Base-by-base conservation (phyloP, 2,888 invertebrate species). In the Dolichopus griseipennis region DNA sequence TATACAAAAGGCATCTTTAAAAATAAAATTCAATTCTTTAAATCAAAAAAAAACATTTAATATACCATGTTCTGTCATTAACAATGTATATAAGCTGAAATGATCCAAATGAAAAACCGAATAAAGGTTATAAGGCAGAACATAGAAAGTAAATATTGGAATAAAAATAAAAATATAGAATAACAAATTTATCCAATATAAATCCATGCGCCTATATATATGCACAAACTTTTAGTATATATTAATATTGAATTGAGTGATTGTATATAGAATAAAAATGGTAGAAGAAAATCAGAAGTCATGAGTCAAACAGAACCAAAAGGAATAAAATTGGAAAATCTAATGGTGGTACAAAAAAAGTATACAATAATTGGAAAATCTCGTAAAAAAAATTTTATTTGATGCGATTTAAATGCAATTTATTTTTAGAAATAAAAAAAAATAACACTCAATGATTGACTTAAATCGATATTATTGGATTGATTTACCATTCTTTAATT, bases 381-480 rank as follows among this genome's bases (percentile, higher is more conserved):
- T 52, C 15, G 3, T 52, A 18, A 18, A 43, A 6, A 43, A 37
- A 37, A 37, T 37, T 7, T n/a, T n/a, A 6, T 52, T 52, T 52
- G 18, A n/a, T 52, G 15, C 18, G 52, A 52, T 52, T 52, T 52
- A 52, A 52, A 52, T 52, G 52, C 52, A 52, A 52, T 52, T 52
- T 52, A 52, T 52, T 52, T 52, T 15, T 9, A 18, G n/a, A 2
- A 52, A 27, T 4, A 12, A 52, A n/a, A n/a, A n/a, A n/a, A n/a
- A n/a, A n/a, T n/a, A n/a, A n/a, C n/a, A 52, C 18, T 52, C 15
- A n/a, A n/a, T 52, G 52, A 52, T 52, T 52, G 52, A 52, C 18
- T 52, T 52, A 52, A 52, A 52, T 52, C 52, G 52, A 52, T 52
- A 52, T 52, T 52, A 52, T 52, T 52, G 52, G 18, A 52, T 52